These are phyloP conservation scores for Etheostoma spectabile DNA, from an alignment of 2,113 vertebrate species.

Conservation along the genomic window DNA sequence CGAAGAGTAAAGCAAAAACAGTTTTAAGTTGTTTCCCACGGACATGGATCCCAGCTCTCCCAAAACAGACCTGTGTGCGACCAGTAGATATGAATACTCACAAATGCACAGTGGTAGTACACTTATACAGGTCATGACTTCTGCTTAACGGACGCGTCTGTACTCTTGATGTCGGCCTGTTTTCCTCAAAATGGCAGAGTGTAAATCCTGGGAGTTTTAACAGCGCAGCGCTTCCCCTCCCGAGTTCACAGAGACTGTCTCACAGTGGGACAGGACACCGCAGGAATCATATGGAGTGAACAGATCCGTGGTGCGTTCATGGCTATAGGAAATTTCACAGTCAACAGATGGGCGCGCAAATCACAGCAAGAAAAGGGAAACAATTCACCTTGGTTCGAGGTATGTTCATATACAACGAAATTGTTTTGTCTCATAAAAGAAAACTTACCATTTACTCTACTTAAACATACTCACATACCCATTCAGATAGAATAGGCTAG, in stretches of 20 bases:
- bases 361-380: background rate
- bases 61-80: background rate
- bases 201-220: conserved; percentile 74
- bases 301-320: conserved; percentile 51
- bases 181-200: conserved; percentile 86
- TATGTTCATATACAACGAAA: too few species aligned
- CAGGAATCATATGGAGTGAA: conserved; percentile 34
- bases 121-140: conserved; percentile 63
- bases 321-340: conserved; percentile 31
- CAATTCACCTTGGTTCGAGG: background rate
- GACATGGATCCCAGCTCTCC: conserved; percentile 1
- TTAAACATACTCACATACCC: too few species aligned
- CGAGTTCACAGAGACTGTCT: conserved; percentile 50
- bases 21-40: background rate
- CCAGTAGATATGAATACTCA: conserved; percentile 37
- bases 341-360: background rate
- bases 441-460: too few species aligned
- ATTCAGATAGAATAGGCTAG: too few species aligned
- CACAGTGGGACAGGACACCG: conserved; percentile 34
- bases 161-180: conserved; percentile 53
- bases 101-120: conserved; percentile 1
- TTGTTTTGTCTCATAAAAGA: too few species aligned
- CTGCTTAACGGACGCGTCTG: conserved; percentile 36
- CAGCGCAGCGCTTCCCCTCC: conserved; percentile 57
- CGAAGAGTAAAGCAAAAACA: background rate